A percentile compares a stretch with the other conserved stretches of the same genome.
These are phyloP conservation scores for Probaryconus sp. DNA, from an alignment of 1,140 invertebrate genomes.

Conservation along the genomic window DNA sequence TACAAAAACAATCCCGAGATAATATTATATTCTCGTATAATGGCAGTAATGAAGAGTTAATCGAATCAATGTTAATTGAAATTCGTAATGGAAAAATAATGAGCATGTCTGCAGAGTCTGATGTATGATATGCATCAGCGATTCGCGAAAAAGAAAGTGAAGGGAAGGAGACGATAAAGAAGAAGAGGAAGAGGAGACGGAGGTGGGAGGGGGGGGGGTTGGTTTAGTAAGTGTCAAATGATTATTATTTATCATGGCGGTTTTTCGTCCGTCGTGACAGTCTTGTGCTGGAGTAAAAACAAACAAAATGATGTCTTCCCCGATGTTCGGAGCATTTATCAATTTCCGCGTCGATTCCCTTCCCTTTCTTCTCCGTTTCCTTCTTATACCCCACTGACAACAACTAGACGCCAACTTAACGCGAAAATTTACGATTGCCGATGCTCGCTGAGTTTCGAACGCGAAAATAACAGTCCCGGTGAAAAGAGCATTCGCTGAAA, in stretches of 20 bases:
- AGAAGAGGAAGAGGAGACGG: constrained; percentile 17
- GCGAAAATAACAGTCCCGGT: constrained; percentile 39
- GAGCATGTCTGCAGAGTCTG: constrained; percentile 4
- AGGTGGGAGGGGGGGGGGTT: constrained; percentile 12
- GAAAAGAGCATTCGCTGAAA: constrained; percentile 41
- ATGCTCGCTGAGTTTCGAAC: constrained; percentile 38
- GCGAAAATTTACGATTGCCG: constrained; percentile 40
- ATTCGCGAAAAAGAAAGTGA: constrained; percentile 20
- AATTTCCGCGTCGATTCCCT: constrained; percentile 47
- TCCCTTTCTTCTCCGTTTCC: constrained; percentile 38
- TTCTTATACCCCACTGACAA: constrained; percentile 34
- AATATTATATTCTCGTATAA: not conserved
- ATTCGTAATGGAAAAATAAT: constrained; percentile 24
- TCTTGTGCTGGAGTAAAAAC: constrained; percentile 32
- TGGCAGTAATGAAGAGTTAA: not conserved
- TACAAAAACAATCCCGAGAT: too few relatives aligned
- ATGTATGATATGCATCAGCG: constrained; percentile 24
- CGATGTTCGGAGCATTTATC: constrained; percentile 44
- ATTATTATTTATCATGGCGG: constrained; percentile 46
- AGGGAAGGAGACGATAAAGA: constrained; percentile 11
- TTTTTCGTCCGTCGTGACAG: constrained; percentile 40
- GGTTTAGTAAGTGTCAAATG: constrained; percentile 30
- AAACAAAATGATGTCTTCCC: constrained; percentile 45
- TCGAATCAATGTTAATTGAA: constrained; percentile 8
- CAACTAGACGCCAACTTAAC: constrained; percentile 39